Evolutionary conservation across 2,113 vertebrate species (phyloP).

Genomic region (Stegastes partitus): DNA sequence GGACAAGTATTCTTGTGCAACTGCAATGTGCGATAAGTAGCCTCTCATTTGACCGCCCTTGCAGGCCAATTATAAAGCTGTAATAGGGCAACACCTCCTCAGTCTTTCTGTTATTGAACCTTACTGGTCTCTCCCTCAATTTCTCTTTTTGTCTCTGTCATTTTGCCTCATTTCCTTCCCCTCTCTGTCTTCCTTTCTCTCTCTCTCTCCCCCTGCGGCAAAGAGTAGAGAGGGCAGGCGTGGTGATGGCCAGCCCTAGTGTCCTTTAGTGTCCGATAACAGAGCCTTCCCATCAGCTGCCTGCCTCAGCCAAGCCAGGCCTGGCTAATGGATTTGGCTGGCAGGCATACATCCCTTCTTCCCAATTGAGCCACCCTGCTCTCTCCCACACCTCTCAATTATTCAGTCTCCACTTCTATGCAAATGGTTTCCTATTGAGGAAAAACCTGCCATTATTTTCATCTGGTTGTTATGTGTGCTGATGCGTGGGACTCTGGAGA

Average conservation of each 20-base stretch:
- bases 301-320: conserved; percentile 74
- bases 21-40: conserved; percentile 75
- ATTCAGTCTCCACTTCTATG: conserved; percentile 86
- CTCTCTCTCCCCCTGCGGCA: conserved; percentile 63
- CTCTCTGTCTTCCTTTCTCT: conserved; percentile 44
- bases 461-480: conserved; percentile 81
- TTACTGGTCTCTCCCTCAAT: conserved; percentile 55
- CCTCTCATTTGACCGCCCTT: conserved; percentile 80
- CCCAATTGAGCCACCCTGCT: conserved; percentile 78
- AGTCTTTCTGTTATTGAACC: conserved; percentile 76
- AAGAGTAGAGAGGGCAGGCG: conserved; percentile 68
- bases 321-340: conserved; percentile 88
- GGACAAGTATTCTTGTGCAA: conserved; percentile 74
- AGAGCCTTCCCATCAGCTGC: conserved; percentile 79
- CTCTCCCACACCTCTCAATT: conserved; percentile 86
- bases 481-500: conserved; percentile 79
- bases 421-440: conserved; percentile 83
- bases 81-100: conserved; percentile 77
- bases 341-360: conserved; percentile 85
- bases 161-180: conserved; percentile 59
- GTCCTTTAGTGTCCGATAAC: conserved; percentile 87
- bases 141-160: conserved; percentile 75
- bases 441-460: conserved; percentile 73
- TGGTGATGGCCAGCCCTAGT: conserved; percentile 73
- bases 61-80: conserved; percentile 81